Evolutionary conservation across 2,888 invertebrate genomes (phyloP).

Genomic region (Trissolcus japonicus): DNA sequence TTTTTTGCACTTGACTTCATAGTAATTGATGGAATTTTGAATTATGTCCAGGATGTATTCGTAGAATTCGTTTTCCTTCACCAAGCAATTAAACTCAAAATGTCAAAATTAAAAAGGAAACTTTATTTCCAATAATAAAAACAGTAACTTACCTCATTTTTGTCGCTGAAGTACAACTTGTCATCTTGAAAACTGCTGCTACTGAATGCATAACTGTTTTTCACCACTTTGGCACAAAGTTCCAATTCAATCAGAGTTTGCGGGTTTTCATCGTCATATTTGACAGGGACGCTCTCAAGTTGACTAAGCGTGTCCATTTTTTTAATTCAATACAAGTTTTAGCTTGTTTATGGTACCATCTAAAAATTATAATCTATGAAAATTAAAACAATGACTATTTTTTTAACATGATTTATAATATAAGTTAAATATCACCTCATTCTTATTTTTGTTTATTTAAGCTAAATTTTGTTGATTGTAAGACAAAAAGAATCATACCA

Average conservation of each 20-base stretch:
- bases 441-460: too few relatives aligned
- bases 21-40: conserved; percentile 16
- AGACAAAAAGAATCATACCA: too few relatives aligned
- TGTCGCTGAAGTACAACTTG: background rate
- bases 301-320: background rate
- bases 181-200: background rate
- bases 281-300: background rate
- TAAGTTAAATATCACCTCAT: too few relatives aligned
- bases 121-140: background rate
- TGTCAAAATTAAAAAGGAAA: background rate
- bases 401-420: too few relatives aligned
- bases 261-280: background rate
- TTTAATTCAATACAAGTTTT: too few relatives aligned
- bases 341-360: too few relatives aligned
- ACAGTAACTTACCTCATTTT: background rate
- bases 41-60: conserved; percentile 25
- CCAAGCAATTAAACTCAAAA: background rate
- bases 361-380: too few relatives aligned
- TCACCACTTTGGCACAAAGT: conserved; percentile 1
- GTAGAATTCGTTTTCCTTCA: conserved; percentile 22
- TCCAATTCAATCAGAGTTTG: conserved; percentile 1
- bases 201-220: conserved; percentile 8
- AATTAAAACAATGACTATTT: too few relatives aligned
- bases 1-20: background rate
- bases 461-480: too few relatives aligned